Evolutionary conservation across 2,113 vertebrate species (phyloP), one percentile per base, ranked within the genome.

Genomic region (Nematolebias whitei): DNA sequence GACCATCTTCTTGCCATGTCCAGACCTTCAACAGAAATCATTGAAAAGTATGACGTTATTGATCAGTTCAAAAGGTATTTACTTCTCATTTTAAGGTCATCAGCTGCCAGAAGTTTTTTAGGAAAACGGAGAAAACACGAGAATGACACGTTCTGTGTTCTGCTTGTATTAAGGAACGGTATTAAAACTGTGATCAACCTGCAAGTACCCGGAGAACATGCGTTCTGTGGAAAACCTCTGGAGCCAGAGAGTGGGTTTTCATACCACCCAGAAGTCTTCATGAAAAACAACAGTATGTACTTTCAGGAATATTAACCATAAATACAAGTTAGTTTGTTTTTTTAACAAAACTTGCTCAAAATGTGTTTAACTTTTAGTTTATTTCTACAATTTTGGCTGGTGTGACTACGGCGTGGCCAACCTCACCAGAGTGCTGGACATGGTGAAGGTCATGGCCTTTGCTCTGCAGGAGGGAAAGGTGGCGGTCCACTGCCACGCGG

Each of bases 361-460:
- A 12, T 5, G 26, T 63, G 7, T 48, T 41, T 15, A n/a, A n/a
- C 3, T 88, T 89, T 82, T 75, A 98, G 96, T 97, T 88, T 98
- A 96, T 87, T 98, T 96, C 91, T 98, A 98, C 88, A 98, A 98
- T 81, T 98, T 95, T 59, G 95, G 94, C 49, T 97, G 96, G 96
- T 94, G 93, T 71, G 96, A 98, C 87, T 98, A 98, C 14, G 96
- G 95, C 14, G 95, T 96, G 71, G 94, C 95, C 0, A 97, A 92
- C 66, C 94, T 97, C 51, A 94, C 93, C 0, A 87, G 93, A 5
- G 89, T 98, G 53, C 90, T 98, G 29, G 96, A 98, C 73, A 97
- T 98, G 93, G 93, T 97, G 39, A 97, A 97, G 71, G 96, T 98
- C 54, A 95, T 96, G 95, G 89, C 95, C 12, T 98, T 98, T 4